phyloP scores from a whole-genome alignment of 2,113 vertebrate genomes.

The Reinhardtius hippoglossoides region DNA sequence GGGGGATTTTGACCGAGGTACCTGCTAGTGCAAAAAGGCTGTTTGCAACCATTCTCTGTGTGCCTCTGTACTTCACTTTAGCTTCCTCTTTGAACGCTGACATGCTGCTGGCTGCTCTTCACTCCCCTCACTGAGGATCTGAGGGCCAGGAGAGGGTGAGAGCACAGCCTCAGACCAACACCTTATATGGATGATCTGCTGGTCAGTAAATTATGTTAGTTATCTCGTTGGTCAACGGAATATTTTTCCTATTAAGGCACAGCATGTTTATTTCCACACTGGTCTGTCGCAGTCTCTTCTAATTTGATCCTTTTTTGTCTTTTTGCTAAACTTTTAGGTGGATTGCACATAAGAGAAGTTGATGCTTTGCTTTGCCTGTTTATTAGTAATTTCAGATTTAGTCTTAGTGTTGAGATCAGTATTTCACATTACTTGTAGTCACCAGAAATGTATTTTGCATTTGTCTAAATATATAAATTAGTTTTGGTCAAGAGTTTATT shows the following conservation, averaged over 20 bases:
- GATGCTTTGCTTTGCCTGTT: background rate
- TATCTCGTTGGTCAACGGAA: background rate
- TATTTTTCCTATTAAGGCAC: background rate
- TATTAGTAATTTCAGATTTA: too few relatives aligned
- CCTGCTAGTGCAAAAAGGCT: slow-evolving; percentile 46
- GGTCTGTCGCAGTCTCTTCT: background rate
- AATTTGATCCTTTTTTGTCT: background rate
- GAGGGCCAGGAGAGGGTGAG: background rate
- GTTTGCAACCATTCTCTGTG: slow-evolving; percentile 23
- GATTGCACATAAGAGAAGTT: background rate
- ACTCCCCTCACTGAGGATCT: background rate
- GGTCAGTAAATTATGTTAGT: background rate
- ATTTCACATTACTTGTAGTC: background rate
- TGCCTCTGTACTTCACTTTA: slow-evolving; percentile 26
- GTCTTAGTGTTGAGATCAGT: too few relatives aligned
- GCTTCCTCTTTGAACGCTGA: slow-evolving; percentile 31
- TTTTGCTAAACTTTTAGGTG: background rate
- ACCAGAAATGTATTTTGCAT: too few relatives aligned
- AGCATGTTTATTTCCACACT: background rate
- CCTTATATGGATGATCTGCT: background rate
- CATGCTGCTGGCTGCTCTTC: slow-evolving; percentile 31
- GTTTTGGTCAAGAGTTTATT: too few relatives aligned
- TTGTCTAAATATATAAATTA: too few relatives aligned
- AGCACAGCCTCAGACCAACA: background rate
- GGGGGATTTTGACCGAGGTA: slow-evolving; percentile 45